Base-by-base conservation (phyloP, 2,888 invertebrate genomes). In the Sphaerophoria taeniata region DNA sequence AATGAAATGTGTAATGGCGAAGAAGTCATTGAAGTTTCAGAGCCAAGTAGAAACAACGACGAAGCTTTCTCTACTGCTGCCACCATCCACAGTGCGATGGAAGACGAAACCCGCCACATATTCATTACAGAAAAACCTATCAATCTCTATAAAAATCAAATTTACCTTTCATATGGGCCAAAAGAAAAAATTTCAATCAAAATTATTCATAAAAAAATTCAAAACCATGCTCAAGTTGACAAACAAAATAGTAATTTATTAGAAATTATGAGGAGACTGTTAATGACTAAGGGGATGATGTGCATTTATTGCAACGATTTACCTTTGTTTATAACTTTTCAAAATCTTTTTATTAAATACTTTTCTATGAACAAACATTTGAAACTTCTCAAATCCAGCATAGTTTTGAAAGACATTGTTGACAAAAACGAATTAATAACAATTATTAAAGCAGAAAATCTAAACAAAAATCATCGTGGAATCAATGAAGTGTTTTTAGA, bases 361-460 rank as follows among this genome's bases (percentile, higher is more conserved):
- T 81, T 75, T 70, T 61, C 69, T 16, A 76, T 70, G 24, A 77
- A 77, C 56, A 65, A 11, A 45, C 31, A 63, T 1, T 31, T 79
- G 6, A 75, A 39, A 74, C 31, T 77, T 16, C 43, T n/a, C n/a
- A n/a, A 58, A 31, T 67, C 72, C 12, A 76, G 49, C 51, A 43
- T 53, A 3, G 65, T 61, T 58, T 49, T 81, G 31, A 77, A 70
- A 36, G 73, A 82, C 11, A 16, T 73, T 16, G 56, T 31, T 6
- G 76, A 72, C 12, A 71, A 58, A 2, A 49, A 60, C 49, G 88
- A 90, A n/a, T n/a, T n/a, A n/a, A n/a, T n/a, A n/a, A n/a, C n/a
- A n/a, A n/a, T n/a, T n/a, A n/a, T n/a, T n/a, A n/a, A n/a, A n/a
- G n/a, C n/a, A n/a, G n/a, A n/a, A n/a, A n/a, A n/a, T n/a, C n/a